These are phyloP conservation scores for Oscheius onirici DNA, from an alignment of 2,888 invertebrate genomes.

Conservation along the genomic window DNA sequence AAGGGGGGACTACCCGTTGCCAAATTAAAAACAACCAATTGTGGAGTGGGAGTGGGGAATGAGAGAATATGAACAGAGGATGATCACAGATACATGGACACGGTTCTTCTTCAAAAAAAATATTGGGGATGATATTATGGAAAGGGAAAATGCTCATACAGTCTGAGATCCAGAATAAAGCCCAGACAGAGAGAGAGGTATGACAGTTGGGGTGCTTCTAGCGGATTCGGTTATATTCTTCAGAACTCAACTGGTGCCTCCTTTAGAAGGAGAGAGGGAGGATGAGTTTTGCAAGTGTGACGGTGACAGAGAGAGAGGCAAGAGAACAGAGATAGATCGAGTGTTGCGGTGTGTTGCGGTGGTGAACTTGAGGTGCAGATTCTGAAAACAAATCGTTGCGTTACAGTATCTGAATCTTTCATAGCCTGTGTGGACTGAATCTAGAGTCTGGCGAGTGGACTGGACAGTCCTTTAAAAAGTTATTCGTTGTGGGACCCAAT, in stretches of 20 bases:
- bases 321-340: neutral
- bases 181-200: conserved; percentile 5
- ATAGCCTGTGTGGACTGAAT: too few species aligned
- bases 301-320: neutral
- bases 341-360: neutral
- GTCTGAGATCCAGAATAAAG: conserved; percentile 10
- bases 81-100: conserved; percentile 27
- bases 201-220: conserved; percentile 1
- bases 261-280: neutral
- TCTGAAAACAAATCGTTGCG: neutral
- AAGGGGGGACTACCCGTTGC: neutral
- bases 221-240: neutral
- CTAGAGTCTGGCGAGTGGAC: too few species aligned
- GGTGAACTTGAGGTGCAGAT: neutral
- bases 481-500: too few species aligned
- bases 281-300: neutral
- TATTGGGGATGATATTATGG: neutral
- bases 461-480: too few species aligned
- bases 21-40: neutral
- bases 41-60: neutral
- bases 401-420: too few species aligned
- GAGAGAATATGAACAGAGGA: neutral
- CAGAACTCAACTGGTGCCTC: neutral
- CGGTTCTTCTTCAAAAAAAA: neutral
- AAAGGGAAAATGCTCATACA: neutral